phyloP scores from a whole-genome alignment of 2,888 invertebrate species.

The Tetragonisca angustula region DNA sequence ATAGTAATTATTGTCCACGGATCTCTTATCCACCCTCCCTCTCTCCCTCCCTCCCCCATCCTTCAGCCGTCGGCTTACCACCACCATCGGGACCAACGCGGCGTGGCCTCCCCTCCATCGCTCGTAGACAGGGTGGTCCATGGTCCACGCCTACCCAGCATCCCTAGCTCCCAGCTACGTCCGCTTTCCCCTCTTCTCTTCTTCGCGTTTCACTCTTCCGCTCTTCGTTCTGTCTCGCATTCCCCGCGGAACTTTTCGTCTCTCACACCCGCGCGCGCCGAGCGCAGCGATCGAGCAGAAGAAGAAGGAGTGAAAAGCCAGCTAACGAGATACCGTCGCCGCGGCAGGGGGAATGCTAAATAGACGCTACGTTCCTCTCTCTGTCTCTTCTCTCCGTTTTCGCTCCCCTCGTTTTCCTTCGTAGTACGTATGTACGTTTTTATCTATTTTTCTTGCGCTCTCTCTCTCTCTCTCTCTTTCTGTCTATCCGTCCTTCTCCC shows the following conservation, averaged over 20 bases:
- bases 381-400: conserved; percentile 12
- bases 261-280: conserved; percentile 57
- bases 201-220: conserved; percentile 50
- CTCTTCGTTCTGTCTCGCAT: conserved; percentile 50
- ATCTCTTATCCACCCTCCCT: conserved; percentile 67
- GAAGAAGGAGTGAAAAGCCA: conserved; percentile 70
- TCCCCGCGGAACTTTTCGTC: conserved; percentile 20
- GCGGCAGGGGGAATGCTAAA: conserved; percentile 82
- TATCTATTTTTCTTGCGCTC: background rate
- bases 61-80: conserved; percentile 60
- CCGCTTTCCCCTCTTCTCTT: conserved; percentile 57
- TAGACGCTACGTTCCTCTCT: conserved; percentile 69
- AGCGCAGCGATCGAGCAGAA: conserved; percentile 48
- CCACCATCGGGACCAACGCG: conserved; percentile 55
- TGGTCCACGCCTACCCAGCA: conserved; percentile 77
- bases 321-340: conserved; percentile 81
- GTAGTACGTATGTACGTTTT: conserved; percentile 2
- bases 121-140: conserved; percentile 72
- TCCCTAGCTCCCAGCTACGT: conserved; percentile 68
- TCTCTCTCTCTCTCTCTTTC: background rate
- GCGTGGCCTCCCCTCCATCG: conserved; percentile 70
- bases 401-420: conserved; percentile 53
- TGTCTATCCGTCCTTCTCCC: conserved; percentile 34
- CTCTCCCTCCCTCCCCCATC: conserved; percentile 66
- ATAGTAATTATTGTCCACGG: conserved; percentile 78